Percentiles rank a stretch among this genome's conserved stretches.
Conservation (phyloP, 2,888 invertebrate genomes). For the Boloria euphrosyne region DNA sequence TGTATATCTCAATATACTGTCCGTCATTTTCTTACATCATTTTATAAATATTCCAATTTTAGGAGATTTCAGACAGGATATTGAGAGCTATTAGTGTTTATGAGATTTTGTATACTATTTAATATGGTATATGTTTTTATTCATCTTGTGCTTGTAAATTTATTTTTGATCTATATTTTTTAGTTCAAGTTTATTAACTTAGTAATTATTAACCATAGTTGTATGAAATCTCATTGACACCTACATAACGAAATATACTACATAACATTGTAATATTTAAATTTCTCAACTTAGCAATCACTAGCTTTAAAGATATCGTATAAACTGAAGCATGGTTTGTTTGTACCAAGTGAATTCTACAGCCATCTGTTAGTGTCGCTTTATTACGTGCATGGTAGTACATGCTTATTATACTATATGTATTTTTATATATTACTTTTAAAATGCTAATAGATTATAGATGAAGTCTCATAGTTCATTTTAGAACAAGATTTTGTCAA, state of each 20-base stretch:
- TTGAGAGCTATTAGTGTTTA: too few species aligned
- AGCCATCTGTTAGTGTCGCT: conserved; percentile 66
- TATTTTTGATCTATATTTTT: too few species aligned
- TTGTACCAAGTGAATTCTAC: conserved; percentile 67
- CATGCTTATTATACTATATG: conserved; percentile 53
- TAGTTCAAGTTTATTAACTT: too few species aligned
- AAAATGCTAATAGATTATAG: conserved; percentile 51
- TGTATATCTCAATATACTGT: neutral
- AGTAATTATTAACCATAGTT: too few species aligned
- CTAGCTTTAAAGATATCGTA: conserved; percentile 2
- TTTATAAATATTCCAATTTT: too few species aligned
- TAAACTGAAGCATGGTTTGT: conserved; percentile 15
- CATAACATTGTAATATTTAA: too few species aligned
- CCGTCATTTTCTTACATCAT: neutral
- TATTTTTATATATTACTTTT: neutral
- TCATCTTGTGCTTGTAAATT: too few species aligned
- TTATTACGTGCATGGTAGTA: conserved; percentile 67
- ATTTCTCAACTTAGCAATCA: neutral
- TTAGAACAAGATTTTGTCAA: conserved; percentile 4
- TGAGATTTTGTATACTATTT: too few species aligned
- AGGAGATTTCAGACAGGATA: too few species aligned
- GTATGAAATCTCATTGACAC: too few species aligned
- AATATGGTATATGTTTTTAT: neutral
- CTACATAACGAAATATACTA: too few species aligned
- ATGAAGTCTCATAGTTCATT: conserved; percentile 46